Percentiles rank a stretch among this genome's conserved stretches.
Evolutionary conservation across 2,113 vertebrate species (phyloP).

Genomic region (Hippocampus barbouri): DNA sequence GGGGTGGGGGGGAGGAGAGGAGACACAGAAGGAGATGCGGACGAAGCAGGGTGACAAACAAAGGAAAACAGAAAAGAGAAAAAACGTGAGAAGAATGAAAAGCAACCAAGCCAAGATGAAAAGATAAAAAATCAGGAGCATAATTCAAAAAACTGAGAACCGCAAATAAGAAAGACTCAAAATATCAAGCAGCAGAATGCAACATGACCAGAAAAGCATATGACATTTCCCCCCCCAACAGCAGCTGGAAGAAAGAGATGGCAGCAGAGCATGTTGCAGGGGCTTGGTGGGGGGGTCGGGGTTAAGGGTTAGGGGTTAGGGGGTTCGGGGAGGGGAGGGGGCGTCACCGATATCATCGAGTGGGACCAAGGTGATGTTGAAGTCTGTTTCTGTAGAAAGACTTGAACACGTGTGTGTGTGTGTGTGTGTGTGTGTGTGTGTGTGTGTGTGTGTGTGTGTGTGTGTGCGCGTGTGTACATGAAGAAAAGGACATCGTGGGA

Average conservation of each 20-base stretch:
- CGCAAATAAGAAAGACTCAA: constrained; percentile 68
- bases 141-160: constrained; percentile 59
- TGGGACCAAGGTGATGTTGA: constrained; percentile 54
- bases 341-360: constrained; percentile 38
- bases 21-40: constrained; percentile 48
- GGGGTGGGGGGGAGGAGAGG: constrained; percentile 22
- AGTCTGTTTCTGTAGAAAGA: constrained; percentile 56
- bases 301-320: constrained; percentile 16
- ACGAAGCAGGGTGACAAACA: constrained; percentile 69
- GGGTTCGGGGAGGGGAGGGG: constrained; percentile 16
- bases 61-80: constrained; percentile 72
- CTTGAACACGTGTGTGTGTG: constrained; percentile 57
- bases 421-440: constrained; percentile 43
- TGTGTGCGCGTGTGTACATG: constrained; percentile 33
- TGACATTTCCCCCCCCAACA: constrained; percentile 61
- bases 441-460: constrained; percentile 12
- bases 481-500: constrained; percentile 49
- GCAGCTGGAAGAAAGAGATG: constrained; percentile 68
- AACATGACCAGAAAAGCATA: constrained; percentile 65
- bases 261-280: constrained; percentile 66
- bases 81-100: constrained; percentile 73
- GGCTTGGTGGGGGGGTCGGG: constrained; percentile 10
- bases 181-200: constrained; percentile 68
- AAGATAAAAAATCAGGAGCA: constrained; percentile 67
- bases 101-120: constrained; percentile 70